phyloP scores from a whole-genome alignment of 2,888 invertebrate genomes.

The Drosophila gaucha region DNA sequence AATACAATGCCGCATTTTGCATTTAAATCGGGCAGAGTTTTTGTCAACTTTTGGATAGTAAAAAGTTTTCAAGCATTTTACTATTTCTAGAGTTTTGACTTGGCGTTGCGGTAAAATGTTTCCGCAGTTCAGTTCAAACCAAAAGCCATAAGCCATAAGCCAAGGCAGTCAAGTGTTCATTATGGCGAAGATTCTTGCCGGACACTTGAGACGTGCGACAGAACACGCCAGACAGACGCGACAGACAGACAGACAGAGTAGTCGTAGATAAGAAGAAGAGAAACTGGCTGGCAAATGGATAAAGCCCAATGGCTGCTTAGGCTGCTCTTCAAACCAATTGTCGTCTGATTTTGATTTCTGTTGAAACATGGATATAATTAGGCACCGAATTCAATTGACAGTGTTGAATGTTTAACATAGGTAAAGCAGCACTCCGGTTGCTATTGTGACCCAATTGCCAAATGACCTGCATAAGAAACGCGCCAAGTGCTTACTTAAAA shows the following conservation, averaged over 20 bases:
- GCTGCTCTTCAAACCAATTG: too few species aligned
- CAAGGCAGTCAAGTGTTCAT: constrained; percentile 66
- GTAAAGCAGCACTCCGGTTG: constrained; percentile 3
- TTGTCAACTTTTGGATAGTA: constrained; percentile 11
- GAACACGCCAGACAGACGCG: neutral
- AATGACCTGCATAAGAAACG: constrained; percentile 63
- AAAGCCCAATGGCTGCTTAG: neutral
- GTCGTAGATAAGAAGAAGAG: constrained; percentile 2
- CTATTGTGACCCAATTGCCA: constrained; percentile 61
- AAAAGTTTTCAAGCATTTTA: constrained; percentile 21
- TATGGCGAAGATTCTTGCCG: constrained; percentile 39
- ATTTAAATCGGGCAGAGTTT: neutral
- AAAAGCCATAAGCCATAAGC: constrained; percentile 45
- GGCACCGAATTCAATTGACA: constrained; percentile 3
- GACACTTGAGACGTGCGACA: constrained; percentile 27
- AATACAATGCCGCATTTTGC: neutral
- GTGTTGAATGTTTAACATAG: neutral
- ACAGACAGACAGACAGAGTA: constrained; percentile 2
- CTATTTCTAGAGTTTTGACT: constrained; percentile 49
- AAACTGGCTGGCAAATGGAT: constrained; percentile 9
- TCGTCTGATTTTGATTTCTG: neutral
- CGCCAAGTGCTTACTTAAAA: constrained; percentile 22
- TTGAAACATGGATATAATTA: constrained; percentile 9
- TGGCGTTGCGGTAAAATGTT: constrained; percentile 40
- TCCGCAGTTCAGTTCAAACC: constrained; percentile 35